Evolutionary conservation across 2,113 vertebrate genomes (phyloP).

Genomic region (Amphilophus citrinellus): DNA sequence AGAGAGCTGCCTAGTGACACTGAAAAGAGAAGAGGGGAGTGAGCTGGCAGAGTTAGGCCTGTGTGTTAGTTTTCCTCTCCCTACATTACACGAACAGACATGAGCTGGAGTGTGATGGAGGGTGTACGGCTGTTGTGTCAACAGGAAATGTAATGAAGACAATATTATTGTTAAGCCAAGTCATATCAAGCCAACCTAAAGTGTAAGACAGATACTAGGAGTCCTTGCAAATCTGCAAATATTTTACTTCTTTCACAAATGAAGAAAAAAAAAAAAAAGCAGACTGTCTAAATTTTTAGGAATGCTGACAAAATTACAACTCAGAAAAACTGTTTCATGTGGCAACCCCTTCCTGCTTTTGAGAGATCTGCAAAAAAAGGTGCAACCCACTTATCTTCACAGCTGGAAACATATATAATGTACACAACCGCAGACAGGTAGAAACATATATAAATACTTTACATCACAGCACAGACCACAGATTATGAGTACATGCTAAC

Average conservation of each 20-base stretch:
- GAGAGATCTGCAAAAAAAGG: slow-evolving; percentile 41
- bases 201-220: not conserved
- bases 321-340: slow-evolving; percentile 34
- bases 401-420: slow-evolving; percentile 39
- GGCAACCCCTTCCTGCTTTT: slow-evolving; percentile 53
- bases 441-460: slow-evolving; percentile 16
- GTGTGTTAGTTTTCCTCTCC: slow-evolving; percentile 79
- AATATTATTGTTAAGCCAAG: slow-evolving; percentile 40
- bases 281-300: not conserved
- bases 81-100: slow-evolving; percentile 68
- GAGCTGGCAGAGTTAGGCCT: slow-evolving; percentile 66
- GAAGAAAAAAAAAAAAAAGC: fast-evolving
- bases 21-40: slow-evolving; percentile 65
- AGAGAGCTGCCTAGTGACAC: slow-evolving; percentile 74
- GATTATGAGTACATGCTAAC: slow-evolving; percentile 6
- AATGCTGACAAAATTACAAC: not conserved
- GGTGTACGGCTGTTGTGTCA: slow-evolving; percentile 60
- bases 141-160: slow-evolving; percentile 52
- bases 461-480: slow-evolving; percentile 30
- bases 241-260: not conserved
- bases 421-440: slow-evolving; percentile 20
- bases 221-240: not conserved
- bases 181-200: slow-evolving; percentile 31
- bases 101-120: slow-evolving; percentile 72
- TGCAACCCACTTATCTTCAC: slow-evolving; percentile 38